Percentiles rank a stretch among this genome's conserved stretches.
These are phyloP conservation scores for Sebastes taczanowskii DNA, from an alignment of 2,797 vertebrate species.

Conservation along the genomic window DNA sequence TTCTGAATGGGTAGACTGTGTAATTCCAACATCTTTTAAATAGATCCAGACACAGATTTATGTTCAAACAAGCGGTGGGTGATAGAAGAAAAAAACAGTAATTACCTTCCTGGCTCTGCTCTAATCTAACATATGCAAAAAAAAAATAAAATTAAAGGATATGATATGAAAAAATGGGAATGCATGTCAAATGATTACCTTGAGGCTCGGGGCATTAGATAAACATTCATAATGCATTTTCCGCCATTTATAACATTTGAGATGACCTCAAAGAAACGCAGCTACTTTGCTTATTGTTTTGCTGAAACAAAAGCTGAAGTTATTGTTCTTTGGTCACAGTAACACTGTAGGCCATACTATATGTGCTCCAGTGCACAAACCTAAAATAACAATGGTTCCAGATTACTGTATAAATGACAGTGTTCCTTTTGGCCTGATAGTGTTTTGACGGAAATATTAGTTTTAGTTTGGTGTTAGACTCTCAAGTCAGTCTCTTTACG, in stretches of 20 bases:
- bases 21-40: constrained; percentile 3
- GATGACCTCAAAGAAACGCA: constrained; percentile 15
- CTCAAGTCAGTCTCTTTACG: no score
- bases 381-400: neutral
- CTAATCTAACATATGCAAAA: constrained; percentile 13
- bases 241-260: neutral
- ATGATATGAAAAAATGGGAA: neutral
- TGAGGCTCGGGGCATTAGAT: constrained; percentile 17
- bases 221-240: constrained; percentile 16
- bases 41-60: constrained; percentile 7
- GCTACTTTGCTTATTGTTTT: constrained; percentile 37
- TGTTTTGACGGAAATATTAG: neutral
- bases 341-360: neutral
- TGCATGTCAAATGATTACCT: constrained; percentile 9
- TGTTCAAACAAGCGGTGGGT: neutral
- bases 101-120: neutral
- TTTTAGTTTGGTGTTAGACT: neutral
- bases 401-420: neutral
- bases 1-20: neutral
- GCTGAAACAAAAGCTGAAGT: constrained; percentile 17
- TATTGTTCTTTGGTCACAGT: constrained; percentile 24
- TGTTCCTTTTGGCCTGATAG: neutral
- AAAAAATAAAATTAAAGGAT: neutral
- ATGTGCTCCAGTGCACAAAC: neutral
- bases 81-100: neutral